A percentile compares a stretch with the other conserved stretches of the same genome.
phyloP scores from a whole-genome alignment of 2,113 vertebrate genomes.

The Actenoides hombroni region DNA sequence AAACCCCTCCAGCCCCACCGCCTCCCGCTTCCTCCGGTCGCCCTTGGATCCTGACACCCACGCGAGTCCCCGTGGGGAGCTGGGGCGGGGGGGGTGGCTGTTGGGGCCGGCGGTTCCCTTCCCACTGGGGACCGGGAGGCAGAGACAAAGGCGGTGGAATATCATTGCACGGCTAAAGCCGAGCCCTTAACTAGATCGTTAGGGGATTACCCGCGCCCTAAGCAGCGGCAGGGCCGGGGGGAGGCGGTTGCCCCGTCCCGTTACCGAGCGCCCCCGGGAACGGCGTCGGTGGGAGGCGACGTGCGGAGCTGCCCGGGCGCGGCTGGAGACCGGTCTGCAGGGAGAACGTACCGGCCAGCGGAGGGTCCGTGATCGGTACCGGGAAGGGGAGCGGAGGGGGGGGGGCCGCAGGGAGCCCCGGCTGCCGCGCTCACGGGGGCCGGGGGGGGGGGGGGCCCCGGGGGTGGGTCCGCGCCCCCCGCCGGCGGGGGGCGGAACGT shows the following conservation, averaged over 20 bases:
- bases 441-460: not conserved
- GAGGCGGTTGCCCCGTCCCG: conserved; percentile 2
- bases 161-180: conserved; percentile 20
- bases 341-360: not conserved
- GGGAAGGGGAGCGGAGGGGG: not conserved
- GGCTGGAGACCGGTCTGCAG: not conserved
- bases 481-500: not conserved
- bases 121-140: not conserved
- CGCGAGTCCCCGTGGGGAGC: not conserved
- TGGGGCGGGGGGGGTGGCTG: not conserved
- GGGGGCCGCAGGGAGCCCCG: not conserved
- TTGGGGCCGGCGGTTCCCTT: not conserved
- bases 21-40: not conserved
- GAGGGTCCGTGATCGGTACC: not conserved
- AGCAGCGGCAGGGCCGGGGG: not conserved
- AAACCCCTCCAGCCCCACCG: not conserved
- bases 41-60: not conserved
- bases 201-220: conserved; percentile 33
- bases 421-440: not conserved
- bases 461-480: not conserved
- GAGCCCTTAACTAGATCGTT: conserved; percentile 58
- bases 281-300: not conserved
- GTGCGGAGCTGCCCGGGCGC: not conserved
- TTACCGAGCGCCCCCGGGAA: not conserved
- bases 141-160: conserved; percentile 36